Base-by-base conservation (phyloP, 2,797 vertebrate genomes). In the Hydrolagus colliei region DNA sequence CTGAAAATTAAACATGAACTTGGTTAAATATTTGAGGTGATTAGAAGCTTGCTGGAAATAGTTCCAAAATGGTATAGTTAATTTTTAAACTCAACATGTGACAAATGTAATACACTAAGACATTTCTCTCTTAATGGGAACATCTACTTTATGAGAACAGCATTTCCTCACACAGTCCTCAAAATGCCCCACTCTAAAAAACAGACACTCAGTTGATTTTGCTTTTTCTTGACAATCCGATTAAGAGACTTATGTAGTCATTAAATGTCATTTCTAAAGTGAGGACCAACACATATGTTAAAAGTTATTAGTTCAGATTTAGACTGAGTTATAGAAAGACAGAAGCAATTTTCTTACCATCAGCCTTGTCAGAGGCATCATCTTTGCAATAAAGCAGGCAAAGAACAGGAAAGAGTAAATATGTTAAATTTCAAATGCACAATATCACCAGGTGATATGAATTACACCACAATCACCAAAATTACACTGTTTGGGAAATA, bases 331-430 rank as follows among this genome's bases (percentile, higher is more conserved):
- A 91, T 87, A 89, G 85, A 73, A 73, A 59, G 87, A 88, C 84
- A 91, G 88, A 87, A 93, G 92, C 73, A 73, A 89, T 91, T 92
- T 93, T 95, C 97, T 99, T 99, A 98, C 97, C 97, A 96, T 99
- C 97, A 93, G 93, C 94, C 95, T 97, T 98, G 96, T 98, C 97
- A 96, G 96, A 96, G 94, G 96, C 94, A 94, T 98, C 97, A 96
- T 98, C 97, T 98, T 97, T 96, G 95, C 91, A 93, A 94, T 93
- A 94, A 88, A 90, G 91, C 94, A 94, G 89, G 91, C 89, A 93
- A 93, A 90, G 92, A 94, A 92, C 89, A 92, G 91, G 89, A 90
- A 90, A 92, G 93, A 93, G 92, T 94, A 92, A 93, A 90, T 90
- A 90, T 91, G 90, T 93, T 92, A 94, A 91, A 71, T 71, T 84